Percentiles rank a stretch among this genome's conserved stretches.
Conservation (phyloP, 2,113 vertebrate species). For the Phrynosoma platyrhinos region DNA sequence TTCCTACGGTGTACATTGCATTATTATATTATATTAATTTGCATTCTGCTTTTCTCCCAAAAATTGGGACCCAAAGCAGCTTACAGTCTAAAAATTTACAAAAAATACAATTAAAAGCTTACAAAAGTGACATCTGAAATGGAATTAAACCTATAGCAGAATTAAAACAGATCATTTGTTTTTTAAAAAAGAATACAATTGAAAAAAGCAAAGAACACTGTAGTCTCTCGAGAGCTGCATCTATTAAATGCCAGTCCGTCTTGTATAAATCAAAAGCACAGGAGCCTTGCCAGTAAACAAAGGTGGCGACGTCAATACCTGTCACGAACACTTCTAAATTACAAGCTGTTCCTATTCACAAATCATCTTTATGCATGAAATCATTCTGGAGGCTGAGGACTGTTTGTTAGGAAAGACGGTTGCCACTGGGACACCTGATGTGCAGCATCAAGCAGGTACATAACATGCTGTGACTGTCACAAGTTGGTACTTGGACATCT, state of each 20-base stretch:
- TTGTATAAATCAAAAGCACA: neutral
- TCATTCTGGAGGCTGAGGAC: constrained; percentile 6
- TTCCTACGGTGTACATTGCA: neutral
- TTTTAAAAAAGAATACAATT: too few relatives aligned
- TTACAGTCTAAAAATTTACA: too few relatives aligned
- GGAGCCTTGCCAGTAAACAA: neutral
- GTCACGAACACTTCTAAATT: neutral
- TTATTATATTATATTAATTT: too few relatives aligned
- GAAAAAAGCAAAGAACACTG: neutral
- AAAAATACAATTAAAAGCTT: too few relatives aligned
- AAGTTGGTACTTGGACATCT: neutral
- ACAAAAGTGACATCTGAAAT: too few relatives aligned
- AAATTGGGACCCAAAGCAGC: too few relatives aligned
- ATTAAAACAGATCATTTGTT: too few relatives aligned
- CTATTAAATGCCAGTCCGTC: neutral
- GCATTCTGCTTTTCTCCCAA: too few relatives aligned
- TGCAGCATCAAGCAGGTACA: neutral
- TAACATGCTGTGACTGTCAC: neutral
- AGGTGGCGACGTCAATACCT: neutral
- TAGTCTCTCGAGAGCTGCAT: neutral
- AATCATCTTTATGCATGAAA: neutral
- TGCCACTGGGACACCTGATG: neutral
- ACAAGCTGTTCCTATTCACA: constrained; percentile 18
- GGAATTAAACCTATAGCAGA: too few relatives aligned
- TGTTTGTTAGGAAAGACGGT: constrained; percentile 9